These are phyloP conservation scores for Heliconius melpomene DNA, from an alignment of 1,140 invertebrate genomes.

Conservation along the genomic window DNA sequence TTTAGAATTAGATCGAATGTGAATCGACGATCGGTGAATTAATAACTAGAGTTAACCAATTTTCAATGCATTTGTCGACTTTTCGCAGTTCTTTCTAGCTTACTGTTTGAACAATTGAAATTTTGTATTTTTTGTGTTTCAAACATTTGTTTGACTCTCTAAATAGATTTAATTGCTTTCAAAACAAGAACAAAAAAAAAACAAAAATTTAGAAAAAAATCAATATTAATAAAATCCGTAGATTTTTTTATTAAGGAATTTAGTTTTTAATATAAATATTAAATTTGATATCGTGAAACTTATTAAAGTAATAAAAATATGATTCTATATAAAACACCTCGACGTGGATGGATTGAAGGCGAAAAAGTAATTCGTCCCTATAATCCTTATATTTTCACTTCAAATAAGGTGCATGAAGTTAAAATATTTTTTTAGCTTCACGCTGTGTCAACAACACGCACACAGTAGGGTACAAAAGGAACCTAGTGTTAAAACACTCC, in stretches of 20 bases:
- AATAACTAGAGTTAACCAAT: constrained; percentile 14
- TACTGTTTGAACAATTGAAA: neutral
- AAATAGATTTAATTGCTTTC: too few relatives aligned
- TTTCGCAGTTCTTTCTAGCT: constrained; percentile 11
- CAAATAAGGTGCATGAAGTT: neutral
- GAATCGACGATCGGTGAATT: constrained; percentile 26
- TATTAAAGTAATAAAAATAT: neutral
- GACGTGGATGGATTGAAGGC: neutral
- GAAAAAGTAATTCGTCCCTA: neutral
- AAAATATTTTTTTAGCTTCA: neutral
- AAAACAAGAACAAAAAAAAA: too few relatives aligned
- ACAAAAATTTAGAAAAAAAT: too few relatives aligned
- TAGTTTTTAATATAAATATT: too few relatives aligned
- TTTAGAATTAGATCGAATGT: constrained; percentile 31
- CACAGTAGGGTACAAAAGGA: too few relatives aligned
- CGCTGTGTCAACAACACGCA: too few relatives aligned
- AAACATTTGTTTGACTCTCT: too few relatives aligned
- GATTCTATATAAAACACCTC: neutral
- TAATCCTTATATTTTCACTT: neutral
- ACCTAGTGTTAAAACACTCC: too few relatives aligned
- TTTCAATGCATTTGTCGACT: constrained; percentile 20
- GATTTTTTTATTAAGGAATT: too few relatives aligned
- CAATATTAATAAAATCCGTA: too few relatives aligned
- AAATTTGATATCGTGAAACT: neutral
- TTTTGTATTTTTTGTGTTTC: neutral